A percentile compares a stretch with the other conserved stretches of the same genome.
These are phyloP conservation scores for Apteryx mantelli DNA, from an alignment of 2,113 vertebrate species.

Conservation along the genomic window DNA sequence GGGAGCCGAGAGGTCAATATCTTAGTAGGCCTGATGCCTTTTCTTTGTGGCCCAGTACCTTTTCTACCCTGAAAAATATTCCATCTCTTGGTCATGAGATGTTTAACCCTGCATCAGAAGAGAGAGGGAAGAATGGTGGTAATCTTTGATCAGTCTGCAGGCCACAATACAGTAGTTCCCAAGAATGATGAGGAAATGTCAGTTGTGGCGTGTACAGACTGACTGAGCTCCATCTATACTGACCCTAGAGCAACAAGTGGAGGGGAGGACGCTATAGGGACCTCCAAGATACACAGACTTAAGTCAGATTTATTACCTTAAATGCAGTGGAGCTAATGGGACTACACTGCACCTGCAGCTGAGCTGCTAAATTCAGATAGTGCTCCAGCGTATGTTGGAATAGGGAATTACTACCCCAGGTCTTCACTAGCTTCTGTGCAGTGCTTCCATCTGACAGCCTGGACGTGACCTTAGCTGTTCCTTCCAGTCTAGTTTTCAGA, in stretches of 20 bases:
- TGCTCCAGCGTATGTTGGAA: not conserved
- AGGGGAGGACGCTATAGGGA: not conserved
- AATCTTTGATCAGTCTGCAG: not conserved
- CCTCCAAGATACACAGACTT: not conserved
- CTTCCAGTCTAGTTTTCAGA: not conserved
- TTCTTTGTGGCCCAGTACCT: not conserved
- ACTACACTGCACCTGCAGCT: not conserved
- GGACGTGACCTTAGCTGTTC: not conserved
- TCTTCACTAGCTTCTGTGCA: not conserved
- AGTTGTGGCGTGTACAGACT: too few relatives aligned
- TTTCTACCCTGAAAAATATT: not conserved
- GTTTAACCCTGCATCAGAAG: not conserved
- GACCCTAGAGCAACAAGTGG: not conserved
- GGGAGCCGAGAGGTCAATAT: not conserved
- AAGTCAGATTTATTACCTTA: not conserved
- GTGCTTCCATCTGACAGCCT: not conserved
- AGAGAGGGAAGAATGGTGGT: not conserved
- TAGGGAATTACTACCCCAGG: not conserved
- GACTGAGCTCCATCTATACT: not conserved
- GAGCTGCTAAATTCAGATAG: not conserved
- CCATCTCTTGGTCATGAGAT: not conserved
- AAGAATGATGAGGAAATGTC: too few relatives aligned
- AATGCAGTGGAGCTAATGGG: not conserved
- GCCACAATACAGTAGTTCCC: not conserved
- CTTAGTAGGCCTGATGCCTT: not conserved